Evolutionary conservation across 2,888 invertebrate species (phyloP).

Genomic region (Galerucella nymphaeae): DNA sequence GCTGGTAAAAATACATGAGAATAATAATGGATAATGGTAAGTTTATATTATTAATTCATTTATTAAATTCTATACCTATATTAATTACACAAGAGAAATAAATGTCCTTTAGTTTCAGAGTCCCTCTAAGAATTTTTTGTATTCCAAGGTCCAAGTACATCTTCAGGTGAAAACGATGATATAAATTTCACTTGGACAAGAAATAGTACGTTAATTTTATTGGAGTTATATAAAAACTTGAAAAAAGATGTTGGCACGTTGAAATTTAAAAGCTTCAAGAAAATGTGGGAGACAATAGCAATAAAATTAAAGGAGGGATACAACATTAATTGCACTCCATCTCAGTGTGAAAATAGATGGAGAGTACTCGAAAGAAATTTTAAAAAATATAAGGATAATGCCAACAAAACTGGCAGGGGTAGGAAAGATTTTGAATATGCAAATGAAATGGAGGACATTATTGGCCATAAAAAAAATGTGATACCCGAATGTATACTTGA

Average conservation of each 20-base stretch:
- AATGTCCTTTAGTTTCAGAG: slow-evolving; percentile 5
- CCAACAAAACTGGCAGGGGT: too few species aligned
- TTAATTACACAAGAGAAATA: neutral
- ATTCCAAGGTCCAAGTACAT: slow-evolving; percentile 11
- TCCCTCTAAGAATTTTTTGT: slow-evolving; percentile 5
- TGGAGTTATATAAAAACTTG: slow-evolving; percentile 21
- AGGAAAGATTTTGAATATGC: too few species aligned
- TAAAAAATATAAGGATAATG: too few species aligned
- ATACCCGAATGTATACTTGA: too few species aligned
- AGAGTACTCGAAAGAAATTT: too few species aligned
- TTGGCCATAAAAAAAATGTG: too few species aligned
- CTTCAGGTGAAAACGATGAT: neutral
- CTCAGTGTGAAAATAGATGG: too few species aligned
- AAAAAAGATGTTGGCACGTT: slow-evolving; percentile 21
- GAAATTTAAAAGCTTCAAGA: slow-evolving; percentile 14
- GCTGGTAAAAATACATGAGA: too few species aligned
- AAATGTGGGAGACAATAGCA: slow-evolving; percentile 21
- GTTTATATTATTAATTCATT: neutral
- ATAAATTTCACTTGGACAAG: slow-evolving; percentile 6
- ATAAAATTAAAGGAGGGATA: too few species aligned
- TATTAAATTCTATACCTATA: slow-evolving; percentile 6
- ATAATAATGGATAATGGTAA: too few species aligned
- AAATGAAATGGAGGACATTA: too few species aligned
- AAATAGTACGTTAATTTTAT: slow-evolving; percentile 19
- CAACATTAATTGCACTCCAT: too few species aligned